These are phyloP conservation scores for Tautogolabrus adspersus DNA, from an alignment of 2,113 vertebrate genomes.

Conservation along the genomic window DNA sequence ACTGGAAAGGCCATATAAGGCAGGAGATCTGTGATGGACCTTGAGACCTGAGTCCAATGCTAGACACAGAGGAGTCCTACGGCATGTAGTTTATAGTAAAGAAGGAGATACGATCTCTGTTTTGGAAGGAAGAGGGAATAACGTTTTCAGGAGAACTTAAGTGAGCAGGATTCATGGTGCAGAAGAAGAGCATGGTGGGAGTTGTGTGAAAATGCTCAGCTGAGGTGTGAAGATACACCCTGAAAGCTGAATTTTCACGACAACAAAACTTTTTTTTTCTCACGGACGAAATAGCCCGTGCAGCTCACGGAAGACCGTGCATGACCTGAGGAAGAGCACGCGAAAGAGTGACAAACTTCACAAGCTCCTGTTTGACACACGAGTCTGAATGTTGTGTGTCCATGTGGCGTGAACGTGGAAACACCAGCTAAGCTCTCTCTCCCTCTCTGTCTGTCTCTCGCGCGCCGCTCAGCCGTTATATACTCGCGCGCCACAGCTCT, in stretches of 20 bases:
- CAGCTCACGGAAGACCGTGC: neutral
- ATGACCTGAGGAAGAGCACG: constrained; percentile 2
- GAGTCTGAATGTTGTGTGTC: constrained; percentile 15
- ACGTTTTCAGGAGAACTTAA: neutral
- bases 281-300: neutral
- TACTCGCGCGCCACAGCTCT: constrained; percentile 63
- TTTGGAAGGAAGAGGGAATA: constrained; percentile 1
- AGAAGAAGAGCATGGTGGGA: neutral
- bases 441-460: constrained; percentile 2
- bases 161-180: neutral
- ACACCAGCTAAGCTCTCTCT: neutral
- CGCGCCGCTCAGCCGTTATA: constrained; percentile 46
- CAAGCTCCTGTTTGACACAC: constrained; percentile 19
- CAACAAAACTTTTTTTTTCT: constrained; percentile 39
- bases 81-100: constrained; percentile 33
- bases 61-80: constrained; percentile 27
- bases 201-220: constrained; percentile 14
- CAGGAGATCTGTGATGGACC: constrained; percentile 56
- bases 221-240: constrained; percentile 8
- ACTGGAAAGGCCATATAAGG: constrained; percentile 65
- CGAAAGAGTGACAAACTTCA: constrained; percentile 12
- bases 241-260: constrained; percentile 32
- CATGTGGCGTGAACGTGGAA: constrained; percentile 37
- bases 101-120: constrained; percentile 19
- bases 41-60: constrained; percentile 61